These are phyloP conservation scores for Pteropus rufus DNA, from an alignment of 2,797 vertebrate species.

Conservation along the genomic window DNA sequence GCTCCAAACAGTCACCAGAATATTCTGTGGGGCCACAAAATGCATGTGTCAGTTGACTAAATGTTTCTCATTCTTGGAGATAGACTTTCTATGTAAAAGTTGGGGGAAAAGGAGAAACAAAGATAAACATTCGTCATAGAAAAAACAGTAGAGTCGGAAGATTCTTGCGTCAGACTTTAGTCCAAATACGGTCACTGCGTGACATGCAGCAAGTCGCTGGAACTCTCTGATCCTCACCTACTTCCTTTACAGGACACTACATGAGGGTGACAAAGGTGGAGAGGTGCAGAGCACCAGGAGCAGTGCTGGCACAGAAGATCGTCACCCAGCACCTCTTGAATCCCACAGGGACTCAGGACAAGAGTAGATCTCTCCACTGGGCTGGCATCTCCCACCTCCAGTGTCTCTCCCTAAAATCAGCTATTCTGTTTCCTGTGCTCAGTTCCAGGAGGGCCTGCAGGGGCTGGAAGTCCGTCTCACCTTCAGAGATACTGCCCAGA, in stretches of 20 bases:
- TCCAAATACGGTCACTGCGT: background rate
- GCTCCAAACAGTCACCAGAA: background rate
- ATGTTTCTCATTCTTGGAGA: background rate
- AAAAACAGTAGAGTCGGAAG: background rate
- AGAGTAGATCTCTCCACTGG: background rate
- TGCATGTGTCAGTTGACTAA: background rate
- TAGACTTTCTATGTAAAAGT: background rate
- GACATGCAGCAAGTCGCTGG: background rate
- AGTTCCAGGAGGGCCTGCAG: background rate
- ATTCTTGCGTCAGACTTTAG: background rate
- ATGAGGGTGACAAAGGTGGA: background rate
- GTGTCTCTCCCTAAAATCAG: background rate
- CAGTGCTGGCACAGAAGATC: rapidly evolving
- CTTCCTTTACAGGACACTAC: rapidly evolving
- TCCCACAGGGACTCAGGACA: too few species aligned
- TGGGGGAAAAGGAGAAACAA: background rate
- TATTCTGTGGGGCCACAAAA: background rate
- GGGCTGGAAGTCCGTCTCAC: background rate
- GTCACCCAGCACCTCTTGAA: background rate
- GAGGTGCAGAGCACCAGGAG: background rate
- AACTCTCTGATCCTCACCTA: background rate
- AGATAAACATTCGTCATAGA: background rate
- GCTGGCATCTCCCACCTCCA: background rate
- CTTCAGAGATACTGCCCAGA: background rate
- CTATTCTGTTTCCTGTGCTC: background rate